Base-by-base conservation (phyloP, 1,140 invertebrate species). In the Notospermus geniculatus region DNA sequence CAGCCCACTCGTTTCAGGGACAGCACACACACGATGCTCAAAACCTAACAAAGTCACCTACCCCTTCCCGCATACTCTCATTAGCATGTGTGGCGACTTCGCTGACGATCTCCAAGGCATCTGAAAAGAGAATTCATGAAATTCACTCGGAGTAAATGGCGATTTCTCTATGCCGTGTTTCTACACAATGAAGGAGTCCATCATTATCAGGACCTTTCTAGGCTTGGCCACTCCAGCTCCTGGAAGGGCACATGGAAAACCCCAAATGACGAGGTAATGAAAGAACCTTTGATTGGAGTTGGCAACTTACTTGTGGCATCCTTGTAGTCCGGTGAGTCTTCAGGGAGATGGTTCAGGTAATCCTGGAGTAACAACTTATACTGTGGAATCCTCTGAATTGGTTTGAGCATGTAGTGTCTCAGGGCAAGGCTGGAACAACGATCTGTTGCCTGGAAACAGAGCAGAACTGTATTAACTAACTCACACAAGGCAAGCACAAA, bases 71-170 rank as follows among this genome's bases (percentile, higher is more conserved):
- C 81, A 90, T 88, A 41, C 85, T 88, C 69, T 87, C 84, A 72
- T 91, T 90, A 7, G 88, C 88, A 79, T 90, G 89, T 73, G 88
- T 85, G 9, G 89, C 88, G n/a, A 89, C 89, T 60, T 85, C 86
- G 71, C 85, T 86, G 28, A 90, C 89, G 66, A 91, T 86, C 54
- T 84, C 82, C 54, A 90, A 78, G 27, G 89, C 89, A 70, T 72
- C 80, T 79, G 62, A 11, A 71, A 66, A 50, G 29, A 23, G 27
- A 39, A 25, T 53, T 25, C 4, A 25, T 9, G 53, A 58, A 52
- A 46, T 5, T 45, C 4, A 58, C 4, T 58, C 15, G 32, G 32
- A n/a, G n/a, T n/a, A n/a, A n/a, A n/a, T n/a, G n/a, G n/a, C n/a
- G n/a, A n/a, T n/a, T n/a, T n/a, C n/a, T n/a, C n/a, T n/a, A n/a